These are phyloP conservation scores for Marmota flaviventris DNA, from an alignment of 2,113 vertebrate species.

Conservation along the genomic window DNA sequence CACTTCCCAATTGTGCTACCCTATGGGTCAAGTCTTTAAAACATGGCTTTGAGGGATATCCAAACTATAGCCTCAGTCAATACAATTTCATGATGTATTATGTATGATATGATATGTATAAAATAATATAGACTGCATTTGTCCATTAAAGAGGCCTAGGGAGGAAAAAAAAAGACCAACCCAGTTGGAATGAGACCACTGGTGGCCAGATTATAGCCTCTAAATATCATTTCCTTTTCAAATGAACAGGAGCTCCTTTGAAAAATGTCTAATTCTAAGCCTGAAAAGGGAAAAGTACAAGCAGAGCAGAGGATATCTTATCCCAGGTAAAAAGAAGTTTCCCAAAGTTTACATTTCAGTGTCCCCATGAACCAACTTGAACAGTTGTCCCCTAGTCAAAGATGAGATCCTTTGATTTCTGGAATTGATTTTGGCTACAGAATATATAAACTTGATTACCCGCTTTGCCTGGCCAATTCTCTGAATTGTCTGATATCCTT, in stretches of 20 bases:
- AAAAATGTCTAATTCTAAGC: neutral
- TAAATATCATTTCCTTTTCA: neutral
- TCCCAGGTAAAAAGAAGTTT: neutral
- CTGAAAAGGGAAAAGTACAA: neutral
- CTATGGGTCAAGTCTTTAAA: neutral
- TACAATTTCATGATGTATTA: neutral
- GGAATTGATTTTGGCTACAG: conserved; percentile 22
- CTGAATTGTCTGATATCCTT: neutral
- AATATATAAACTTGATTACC: neutral
- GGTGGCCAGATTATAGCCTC: neutral
- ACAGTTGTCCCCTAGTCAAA: neutral
- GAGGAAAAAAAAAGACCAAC: neutral
- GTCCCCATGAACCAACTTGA: neutral
- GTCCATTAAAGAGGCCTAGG: neutral
- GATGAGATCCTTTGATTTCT: neutral
- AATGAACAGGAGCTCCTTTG: neutral
- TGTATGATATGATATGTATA: neutral
- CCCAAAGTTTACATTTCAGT: neutral
- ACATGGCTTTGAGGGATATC: neutral
- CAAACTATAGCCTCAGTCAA: neutral
- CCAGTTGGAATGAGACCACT: neutral
- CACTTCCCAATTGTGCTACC: neutral
- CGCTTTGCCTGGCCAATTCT: neutral
- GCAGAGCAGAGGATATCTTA: neutral
- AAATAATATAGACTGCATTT: neutral